phyloP scores from a whole-genome alignment of 2,888 invertebrate genomes.

The Leptopilina syphax region DNA sequence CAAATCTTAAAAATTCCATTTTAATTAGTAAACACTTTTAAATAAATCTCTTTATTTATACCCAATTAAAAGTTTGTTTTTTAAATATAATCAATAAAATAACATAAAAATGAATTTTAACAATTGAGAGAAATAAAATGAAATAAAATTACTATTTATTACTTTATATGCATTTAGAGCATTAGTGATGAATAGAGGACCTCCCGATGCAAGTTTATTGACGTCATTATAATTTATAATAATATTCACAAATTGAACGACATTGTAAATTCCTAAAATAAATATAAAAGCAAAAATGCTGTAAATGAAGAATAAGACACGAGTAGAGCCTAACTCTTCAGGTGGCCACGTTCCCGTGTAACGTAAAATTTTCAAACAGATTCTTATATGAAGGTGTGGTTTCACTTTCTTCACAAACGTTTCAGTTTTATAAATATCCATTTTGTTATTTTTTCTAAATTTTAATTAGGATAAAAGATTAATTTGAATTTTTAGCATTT shows the following conservation, averaged over 20 bases:
- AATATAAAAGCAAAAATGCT: slow-evolving; percentile 55
- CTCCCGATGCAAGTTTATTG: slow-evolving; percentile 58
- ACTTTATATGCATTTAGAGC: slow-evolving; percentile 63
- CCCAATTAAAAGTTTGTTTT: no score
- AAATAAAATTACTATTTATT: not conserved
- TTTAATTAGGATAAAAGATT: no score
- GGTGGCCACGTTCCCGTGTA: slow-evolving; percentile 66
- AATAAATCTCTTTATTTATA: no score
- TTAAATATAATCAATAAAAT: no score
- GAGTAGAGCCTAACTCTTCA: slow-evolving; percentile 35
- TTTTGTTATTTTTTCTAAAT: not conserved
- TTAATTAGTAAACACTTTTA: no score
- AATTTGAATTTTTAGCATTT: no score
- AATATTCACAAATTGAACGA: slow-evolving; percentile 59
- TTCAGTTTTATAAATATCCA: slow-evolving; percentile 1
- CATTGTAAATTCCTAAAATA: slow-evolving; percentile 58
- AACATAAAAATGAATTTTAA: no score
- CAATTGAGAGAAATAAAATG: no score
- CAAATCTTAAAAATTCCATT: no score
- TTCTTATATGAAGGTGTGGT: slow-evolving; percentile 62
- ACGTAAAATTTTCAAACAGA: slow-evolving; percentile 60
- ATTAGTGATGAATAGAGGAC: slow-evolving; percentile 65
- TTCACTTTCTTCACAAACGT: slow-evolving; percentile 45
- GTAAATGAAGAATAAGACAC: slow-evolving; percentile 56
- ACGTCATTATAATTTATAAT: slow-evolving; percentile 58